phyloP scores from a whole-genome alignment of 2,113 vertebrate species.

The Cephalopterus ornatus region DNA sequence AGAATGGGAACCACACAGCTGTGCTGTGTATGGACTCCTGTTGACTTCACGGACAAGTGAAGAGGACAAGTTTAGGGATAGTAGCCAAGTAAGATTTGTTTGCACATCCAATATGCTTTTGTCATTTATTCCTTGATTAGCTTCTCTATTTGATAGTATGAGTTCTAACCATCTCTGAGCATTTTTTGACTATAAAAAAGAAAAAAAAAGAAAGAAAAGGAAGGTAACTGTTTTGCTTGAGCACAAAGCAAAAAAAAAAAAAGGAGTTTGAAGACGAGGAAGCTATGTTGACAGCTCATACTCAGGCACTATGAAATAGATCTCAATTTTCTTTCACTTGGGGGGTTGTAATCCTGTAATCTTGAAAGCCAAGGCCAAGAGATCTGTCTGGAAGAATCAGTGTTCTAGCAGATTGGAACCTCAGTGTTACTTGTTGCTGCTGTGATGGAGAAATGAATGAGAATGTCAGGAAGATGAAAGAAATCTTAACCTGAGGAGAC shows the following conservation, averaged over 20 bases:
- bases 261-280: neutral
- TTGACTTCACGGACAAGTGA: neutral
- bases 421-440: neutral
- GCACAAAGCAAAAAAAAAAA: neutral
- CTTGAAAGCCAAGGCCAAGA: neutral
- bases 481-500: conserved; percentile 47
- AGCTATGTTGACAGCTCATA: neutral
- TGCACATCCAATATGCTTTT: neutral
- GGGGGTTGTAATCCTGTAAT: neutral
- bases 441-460: conserved; percentile 9
- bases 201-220: neutral
- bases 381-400: conserved; percentile 36
- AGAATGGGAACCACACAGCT: neutral
- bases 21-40: neutral
- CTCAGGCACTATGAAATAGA: neutral
- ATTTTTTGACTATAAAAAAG: neutral
- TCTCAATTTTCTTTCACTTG: conserved; percentile 11
- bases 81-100: neutral
- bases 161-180: neutral
- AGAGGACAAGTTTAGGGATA: neutral
- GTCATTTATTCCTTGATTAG: neutral
- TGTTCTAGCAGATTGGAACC: neutral
- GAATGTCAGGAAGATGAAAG: conserved; percentile 18
- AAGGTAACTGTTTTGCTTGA: neutral
- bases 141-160: neutral